These are phyloP conservation scores for Oscheius myriophilus DNA, from an alignment of 2,888 invertebrate genomes.

Conservation along the genomic window DNA sequence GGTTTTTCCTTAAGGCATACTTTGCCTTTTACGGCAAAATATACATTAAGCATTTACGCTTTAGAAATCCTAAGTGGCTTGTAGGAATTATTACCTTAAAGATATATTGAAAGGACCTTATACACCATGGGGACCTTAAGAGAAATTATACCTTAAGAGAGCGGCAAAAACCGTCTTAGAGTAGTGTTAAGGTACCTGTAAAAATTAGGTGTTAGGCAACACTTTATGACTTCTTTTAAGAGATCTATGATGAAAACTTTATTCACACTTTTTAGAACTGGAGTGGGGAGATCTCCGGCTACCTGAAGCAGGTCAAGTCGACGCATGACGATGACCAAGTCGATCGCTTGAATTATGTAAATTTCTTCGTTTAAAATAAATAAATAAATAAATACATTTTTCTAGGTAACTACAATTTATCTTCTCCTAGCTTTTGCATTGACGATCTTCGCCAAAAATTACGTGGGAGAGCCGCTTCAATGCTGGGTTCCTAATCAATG, in stretches of 20 bases:
- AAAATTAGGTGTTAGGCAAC: too few species aligned
- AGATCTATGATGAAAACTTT: too few species aligned
- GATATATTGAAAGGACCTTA: too few species aligned
- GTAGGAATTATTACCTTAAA: too few species aligned
- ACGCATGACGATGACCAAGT: conserved; percentile 71
- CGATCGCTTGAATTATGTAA: conserved; percentile 72
- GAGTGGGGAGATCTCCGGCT: conserved; percentile 22
- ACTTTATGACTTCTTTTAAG: neutral
- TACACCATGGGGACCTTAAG: too few species aligned
- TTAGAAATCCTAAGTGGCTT: too few species aligned
- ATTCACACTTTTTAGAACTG: conserved; percentile 13
- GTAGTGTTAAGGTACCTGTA: too few species aligned
- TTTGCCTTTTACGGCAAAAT: too few species aligned
- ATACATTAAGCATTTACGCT: too few species aligned
- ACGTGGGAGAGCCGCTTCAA: conserved; percentile 74
- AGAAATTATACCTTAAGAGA: too few species aligned
- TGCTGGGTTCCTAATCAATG: conserved; percentile 71
- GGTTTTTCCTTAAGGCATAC: too few species aligned
- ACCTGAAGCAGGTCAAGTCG: conserved; percentile 45
- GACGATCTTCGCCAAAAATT: conserved; percentile 73
- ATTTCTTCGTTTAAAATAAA: conserved; percentile 18
- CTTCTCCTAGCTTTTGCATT: conserved; percentile 72
- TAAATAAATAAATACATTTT: neutral
- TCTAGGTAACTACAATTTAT: conserved; percentile 72
- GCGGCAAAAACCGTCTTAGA: too few species aligned